A percentile compares a stretch with the other conserved stretches of the same genome.
Evolutionary conservation across 2,888 invertebrate genomes (phyloP).

Genomic region (Eupithecia exiguata): DNA sequence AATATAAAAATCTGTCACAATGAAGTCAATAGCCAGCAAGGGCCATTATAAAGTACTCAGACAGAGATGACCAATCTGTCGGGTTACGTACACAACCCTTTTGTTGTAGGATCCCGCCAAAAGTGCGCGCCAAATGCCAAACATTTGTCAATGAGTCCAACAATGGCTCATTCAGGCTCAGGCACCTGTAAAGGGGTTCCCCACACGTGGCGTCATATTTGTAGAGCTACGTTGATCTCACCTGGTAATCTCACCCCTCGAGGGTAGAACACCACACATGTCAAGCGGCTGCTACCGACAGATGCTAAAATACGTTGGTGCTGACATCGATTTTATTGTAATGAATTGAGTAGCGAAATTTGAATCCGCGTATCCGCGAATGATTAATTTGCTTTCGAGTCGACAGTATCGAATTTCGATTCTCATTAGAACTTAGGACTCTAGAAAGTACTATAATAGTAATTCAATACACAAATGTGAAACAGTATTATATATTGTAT

Average conservation of each 20-base stretch:
- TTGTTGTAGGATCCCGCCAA: slow-evolving; percentile 64
- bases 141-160: slow-evolving; percentile 73
- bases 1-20: slow-evolving; percentile 32
- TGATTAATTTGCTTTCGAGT: slow-evolving; percentile 1
- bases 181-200: slow-evolving; percentile 81
- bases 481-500: neutral
- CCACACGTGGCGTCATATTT: slow-evolving; percentile 72
- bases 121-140: slow-evolving; percentile 75
- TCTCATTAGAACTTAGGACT: neutral
- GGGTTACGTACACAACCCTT: slow-evolving; percentile 65
- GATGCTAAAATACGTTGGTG: slow-evolving; percentile 83
- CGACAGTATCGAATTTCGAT: neutral
- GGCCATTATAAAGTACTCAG: slow-evolving; percentile 29
- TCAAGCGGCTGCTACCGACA: slow-evolving; percentile 80
- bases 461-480: neutral
- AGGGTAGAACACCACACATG: slow-evolving; percentile 75
- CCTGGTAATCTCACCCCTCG: slow-evolving; percentile 80
- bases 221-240: slow-evolving; percentile 61
- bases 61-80: slow-evolving; percentile 43
- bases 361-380: slow-evolving; percentile 41
- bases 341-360: slow-evolving; percentile 39
- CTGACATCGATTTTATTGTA: slow-evolving; percentile 71
- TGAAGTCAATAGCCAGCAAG: slow-evolving; percentile 22
- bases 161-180: slow-evolving; percentile 71
- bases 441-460: no score